Conservation (phyloP, 2,113 vertebrate genomes). For the Ceyx melanurus region DNA sequence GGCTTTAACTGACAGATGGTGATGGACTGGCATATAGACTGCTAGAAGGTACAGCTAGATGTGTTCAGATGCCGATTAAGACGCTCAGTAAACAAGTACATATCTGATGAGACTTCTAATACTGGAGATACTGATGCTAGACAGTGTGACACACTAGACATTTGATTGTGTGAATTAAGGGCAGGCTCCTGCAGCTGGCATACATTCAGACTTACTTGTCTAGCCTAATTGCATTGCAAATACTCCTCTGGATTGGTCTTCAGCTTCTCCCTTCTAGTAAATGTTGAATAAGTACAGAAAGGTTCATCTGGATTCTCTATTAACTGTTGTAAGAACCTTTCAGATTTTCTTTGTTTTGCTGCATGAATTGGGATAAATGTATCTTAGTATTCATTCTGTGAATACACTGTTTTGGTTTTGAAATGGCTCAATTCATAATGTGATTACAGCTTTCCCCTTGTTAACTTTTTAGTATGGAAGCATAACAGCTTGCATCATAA, state of each 20-base stretch:
- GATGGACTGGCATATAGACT: constrained; percentile 57
- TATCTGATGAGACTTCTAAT: constrained; percentile 71
- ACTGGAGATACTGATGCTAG: constrained; percentile 64
- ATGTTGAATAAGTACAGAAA: constrained; percentile 56
- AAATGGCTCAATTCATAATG: constrained; percentile 60
- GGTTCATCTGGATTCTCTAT: constrained; percentile 22
- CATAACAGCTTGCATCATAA: constrained; percentile 46
- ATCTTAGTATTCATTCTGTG: constrained; percentile 42
- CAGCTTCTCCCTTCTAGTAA: constrained; percentile 27
- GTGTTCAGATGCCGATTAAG: constrained; percentile 31
- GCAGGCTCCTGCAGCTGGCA: constrained; percentile 74
- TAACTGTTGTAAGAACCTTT: constrained; percentile 40
- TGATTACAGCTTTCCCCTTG: constrained; percentile 60
- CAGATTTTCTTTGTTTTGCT: constrained; percentile 16
- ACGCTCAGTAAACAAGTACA: constrained; percentile 68
- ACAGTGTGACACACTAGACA: constrained; percentile 48
- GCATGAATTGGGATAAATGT: constrained; percentile 15
- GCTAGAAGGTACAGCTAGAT: constrained; percentile 38
- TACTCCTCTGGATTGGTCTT: constrained; percentile 68
- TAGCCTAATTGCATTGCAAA: constrained; percentile 81
- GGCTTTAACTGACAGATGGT: constrained; percentile 77
- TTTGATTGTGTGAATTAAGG: constrained; percentile 78
- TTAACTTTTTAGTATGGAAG: constrained; percentile 50
- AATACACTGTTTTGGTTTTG: constrained; percentile 48
- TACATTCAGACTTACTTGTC: constrained; percentile 71